These are phyloP conservation scores for Mionectes olivaceus DNA, from an alignment of 2,797 vertebrate genomes.

Conservation along the genomic window DNA sequence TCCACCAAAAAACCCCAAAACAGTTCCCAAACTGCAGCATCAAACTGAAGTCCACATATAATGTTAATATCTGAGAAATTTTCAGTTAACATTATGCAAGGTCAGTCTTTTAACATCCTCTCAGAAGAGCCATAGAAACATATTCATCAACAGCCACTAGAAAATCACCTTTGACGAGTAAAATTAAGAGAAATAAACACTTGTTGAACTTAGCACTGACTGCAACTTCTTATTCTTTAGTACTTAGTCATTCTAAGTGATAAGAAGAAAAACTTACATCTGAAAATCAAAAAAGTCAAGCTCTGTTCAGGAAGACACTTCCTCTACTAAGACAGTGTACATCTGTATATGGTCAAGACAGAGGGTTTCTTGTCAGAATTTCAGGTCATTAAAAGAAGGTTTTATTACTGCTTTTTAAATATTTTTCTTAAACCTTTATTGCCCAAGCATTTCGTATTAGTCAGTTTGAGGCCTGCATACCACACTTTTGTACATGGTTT, in stretches of 20 bases:
- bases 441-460: neutral
- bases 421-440: neutral
- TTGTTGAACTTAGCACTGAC: neutral
- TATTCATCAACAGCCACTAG: neutral
- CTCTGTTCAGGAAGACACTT: neutral
- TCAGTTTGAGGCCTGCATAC: neutral
- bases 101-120: neutral
- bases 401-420: neutral
- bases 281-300: neutral
- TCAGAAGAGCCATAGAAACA: neutral
- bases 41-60: neutral
- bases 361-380: neutral
- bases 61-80: neutral
- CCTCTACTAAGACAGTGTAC: neutral
- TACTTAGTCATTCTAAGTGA: neutral
- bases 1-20: rapidly evolving
- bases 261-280: neutral
- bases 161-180: neutral
- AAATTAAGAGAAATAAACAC: neutral
- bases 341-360: neutral
- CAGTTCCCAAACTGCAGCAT: neutral
- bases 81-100: neutral
- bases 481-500: neutral
- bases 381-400: neutral
- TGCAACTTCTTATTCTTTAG: neutral